Evolutionary conservation across 2,888 invertebrate species (phyloP).

Genomic region (Mimachlamys varia): DNA sequence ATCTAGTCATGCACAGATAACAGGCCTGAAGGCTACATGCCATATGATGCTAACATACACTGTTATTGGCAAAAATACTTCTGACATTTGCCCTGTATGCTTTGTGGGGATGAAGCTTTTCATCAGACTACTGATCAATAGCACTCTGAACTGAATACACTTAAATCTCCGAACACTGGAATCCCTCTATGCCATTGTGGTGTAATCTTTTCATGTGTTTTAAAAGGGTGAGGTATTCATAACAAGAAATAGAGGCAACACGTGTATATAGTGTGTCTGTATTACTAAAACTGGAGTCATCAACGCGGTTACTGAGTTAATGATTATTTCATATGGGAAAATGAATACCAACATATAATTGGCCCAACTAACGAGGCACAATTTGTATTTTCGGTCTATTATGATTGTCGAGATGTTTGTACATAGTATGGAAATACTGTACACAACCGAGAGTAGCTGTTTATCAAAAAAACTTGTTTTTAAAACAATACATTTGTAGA

Average conservation of each 20-base stretch:
- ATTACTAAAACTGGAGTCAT: not conserved
- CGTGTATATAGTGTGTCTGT: not conserved
- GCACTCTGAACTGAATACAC: not conserved
- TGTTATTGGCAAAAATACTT: slow-evolving; percentile 23
- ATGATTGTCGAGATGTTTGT: not conserved
- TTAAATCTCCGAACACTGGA: not conserved
- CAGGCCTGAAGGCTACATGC: not conserved
- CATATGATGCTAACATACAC: not conserved
- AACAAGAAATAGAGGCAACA: not conserved
- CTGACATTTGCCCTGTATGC: slow-evolving; percentile 31
- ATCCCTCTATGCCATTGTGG: not conserved
- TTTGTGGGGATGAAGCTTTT: slow-evolving; percentile 6
- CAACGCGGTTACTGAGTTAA: not conserved
- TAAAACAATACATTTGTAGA: too few species aligned
- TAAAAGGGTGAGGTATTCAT: not conserved
- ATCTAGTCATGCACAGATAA: not conserved
- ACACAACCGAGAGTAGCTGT: not conserved
- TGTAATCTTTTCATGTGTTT: not conserved
- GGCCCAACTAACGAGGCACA: not conserved
- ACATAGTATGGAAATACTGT: too few species aligned
- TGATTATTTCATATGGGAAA: not conserved
- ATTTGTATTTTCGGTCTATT: not conserved
- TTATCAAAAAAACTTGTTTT: too few species aligned
- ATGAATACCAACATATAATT: not conserved
- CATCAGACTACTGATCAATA: not conserved